Base-by-base conservation (phyloP, 2,113 vertebrate species). In the Cryptomyrus ogoouensis region DNA sequence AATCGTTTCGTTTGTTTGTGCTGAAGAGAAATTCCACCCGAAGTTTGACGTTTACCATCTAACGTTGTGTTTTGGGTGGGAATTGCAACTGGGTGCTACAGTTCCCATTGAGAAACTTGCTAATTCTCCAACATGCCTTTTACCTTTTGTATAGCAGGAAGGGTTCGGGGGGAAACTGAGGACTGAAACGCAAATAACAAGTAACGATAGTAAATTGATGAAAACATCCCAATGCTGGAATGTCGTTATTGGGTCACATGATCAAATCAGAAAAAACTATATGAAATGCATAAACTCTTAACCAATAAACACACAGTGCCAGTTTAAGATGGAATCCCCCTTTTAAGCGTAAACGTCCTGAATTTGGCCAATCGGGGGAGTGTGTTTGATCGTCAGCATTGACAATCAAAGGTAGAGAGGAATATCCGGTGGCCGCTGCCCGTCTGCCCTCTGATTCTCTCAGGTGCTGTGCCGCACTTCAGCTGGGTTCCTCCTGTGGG, bases 371-470 rank as follows among this genome's bases (percentile, higher is more conserved):
- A n/a, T 49, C 31, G 2, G 70, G 3, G 35, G 83, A 49, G 42
- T 49, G 24, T n/a, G 8, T 85, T 24, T 85, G 31, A 77, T 27
- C 46, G 27, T 46, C 42, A 24, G 19, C 39, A 24, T 24, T 6
- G 46, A 24, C 44, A 8, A 21, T 47, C 9, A 50, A n/a, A 27
- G 19, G 83, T 12, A 85, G 19, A 19, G 83, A 39, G n/a, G 27
- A 53, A 10, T n/a, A 53, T 5, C 27, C 12, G 0, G n/a, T 35
- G 2, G 27, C 85, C 4, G 3, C 13, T 31, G 6, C 39, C 2
- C 6, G 12, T 39, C 17, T 83, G 46, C 74, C 88, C 88, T 83
- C 70, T 89, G 70, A 80, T 83, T 80, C n/a, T 31, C 70, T 50
- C 10, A 50, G 19, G 56, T 70, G 44, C 44, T 53, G 27, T 47